These are phyloP conservation scores for Scaptomyza reducta DNA, from an alignment of 2,888 invertebrate genomes.

Conservation along the genomic window DNA sequence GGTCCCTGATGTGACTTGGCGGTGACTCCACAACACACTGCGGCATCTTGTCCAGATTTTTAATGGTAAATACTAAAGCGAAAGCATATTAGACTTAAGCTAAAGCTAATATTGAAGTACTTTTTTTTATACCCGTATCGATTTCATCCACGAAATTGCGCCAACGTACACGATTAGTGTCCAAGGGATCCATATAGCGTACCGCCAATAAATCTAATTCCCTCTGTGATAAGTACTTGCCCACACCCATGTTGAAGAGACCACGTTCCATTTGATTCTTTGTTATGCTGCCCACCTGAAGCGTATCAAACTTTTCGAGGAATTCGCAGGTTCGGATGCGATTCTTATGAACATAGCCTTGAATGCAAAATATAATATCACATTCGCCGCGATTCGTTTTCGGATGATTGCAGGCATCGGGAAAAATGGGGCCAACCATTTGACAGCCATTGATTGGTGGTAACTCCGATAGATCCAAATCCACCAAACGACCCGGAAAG, in stretches of 20 bases:
- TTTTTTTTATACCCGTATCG: constrained; percentile 86
- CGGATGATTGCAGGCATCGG: constrained; percentile 68
- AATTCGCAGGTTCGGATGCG: constrained; percentile 88
- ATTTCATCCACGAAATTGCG: constrained; percentile 91
- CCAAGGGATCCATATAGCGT: constrained; percentile 90
- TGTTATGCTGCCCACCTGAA: constrained; percentile 89
- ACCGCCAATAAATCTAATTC: constrained; percentile 88
- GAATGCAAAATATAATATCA: constrained; percentile 85
- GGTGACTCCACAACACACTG: constrained; percentile 86
- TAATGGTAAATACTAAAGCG: constrained; percentile 87
- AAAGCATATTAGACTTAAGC: not conserved
- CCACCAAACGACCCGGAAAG: constrained; percentile 88
- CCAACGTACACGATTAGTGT: constrained; percentile 89
- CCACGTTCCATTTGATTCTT: constrained; percentile 90
- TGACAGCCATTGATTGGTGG: constrained; percentile 80
- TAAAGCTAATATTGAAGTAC: not conserved
- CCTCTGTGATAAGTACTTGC: constrained; percentile 86
- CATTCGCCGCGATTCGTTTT: constrained; percentile 70
- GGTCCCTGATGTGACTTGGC: constrained; percentile 85
- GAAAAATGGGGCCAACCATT: constrained; percentile 63
- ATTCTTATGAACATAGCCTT: constrained; percentile 88
- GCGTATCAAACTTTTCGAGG: constrained; percentile 89
- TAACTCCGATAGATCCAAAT: constrained; percentile 88
- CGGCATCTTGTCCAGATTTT: constrained; percentile 89
- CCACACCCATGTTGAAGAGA: constrained; percentile 88